These are phyloP conservation scores for Xyrauchen texanus DNA, from an alignment of 2,113 vertebrate genomes.

Conservation along the genomic window DNA sequence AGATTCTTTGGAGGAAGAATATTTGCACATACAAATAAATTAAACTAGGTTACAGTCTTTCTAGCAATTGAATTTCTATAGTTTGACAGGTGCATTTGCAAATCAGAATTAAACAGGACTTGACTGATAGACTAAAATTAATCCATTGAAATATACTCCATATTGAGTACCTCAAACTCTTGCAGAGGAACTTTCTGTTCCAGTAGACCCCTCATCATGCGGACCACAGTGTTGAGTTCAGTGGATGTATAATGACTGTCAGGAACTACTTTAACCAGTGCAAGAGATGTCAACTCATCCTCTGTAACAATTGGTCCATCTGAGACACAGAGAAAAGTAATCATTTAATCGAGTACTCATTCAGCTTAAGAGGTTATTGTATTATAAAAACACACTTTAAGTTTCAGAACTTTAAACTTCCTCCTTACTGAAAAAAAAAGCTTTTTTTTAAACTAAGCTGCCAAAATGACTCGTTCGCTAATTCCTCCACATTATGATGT, in stretches of 20 bases:
- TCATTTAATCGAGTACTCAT: too few relatives aligned
- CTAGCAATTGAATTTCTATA: neutral
- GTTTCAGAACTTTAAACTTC: too few relatives aligned
- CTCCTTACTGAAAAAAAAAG: too few relatives aligned
- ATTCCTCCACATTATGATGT: too few relatives aligned
- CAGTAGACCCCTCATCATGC: slow-evolving; percentile 83
- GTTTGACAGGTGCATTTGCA: too few relatives aligned
- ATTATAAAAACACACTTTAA: too few relatives aligned
- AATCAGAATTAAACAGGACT: neutral
- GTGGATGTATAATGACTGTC: slow-evolving; percentile 84
- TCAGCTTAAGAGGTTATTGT: too few relatives aligned
- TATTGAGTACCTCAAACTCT: slow-evolving; percentile 86
- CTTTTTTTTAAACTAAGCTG: too few relatives aligned
- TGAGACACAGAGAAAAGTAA: slow-evolving; percentile 52
- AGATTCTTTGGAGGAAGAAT: slow-evolving; percentile 78
- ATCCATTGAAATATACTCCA: neutral
- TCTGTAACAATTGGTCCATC: slow-evolving; percentile 79
- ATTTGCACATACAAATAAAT: neutral
- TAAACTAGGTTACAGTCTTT: neutral
- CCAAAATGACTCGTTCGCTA: too few relatives aligned
- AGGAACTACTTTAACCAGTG: slow-evolving; percentile 82
- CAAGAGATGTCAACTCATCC: slow-evolving; percentile 82
- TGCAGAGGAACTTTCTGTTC: slow-evolving; percentile 92
- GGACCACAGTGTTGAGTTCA: slow-evolving; percentile 83
- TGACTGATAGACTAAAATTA: neutral